A percentile compares a stretch with the other conserved stretches of the same genome.
These are phyloP conservation scores for Criorhina ranunculi DNA, from an alignment of 2,888 invertebrate genomes.

Conservation along the genomic window DNA sequence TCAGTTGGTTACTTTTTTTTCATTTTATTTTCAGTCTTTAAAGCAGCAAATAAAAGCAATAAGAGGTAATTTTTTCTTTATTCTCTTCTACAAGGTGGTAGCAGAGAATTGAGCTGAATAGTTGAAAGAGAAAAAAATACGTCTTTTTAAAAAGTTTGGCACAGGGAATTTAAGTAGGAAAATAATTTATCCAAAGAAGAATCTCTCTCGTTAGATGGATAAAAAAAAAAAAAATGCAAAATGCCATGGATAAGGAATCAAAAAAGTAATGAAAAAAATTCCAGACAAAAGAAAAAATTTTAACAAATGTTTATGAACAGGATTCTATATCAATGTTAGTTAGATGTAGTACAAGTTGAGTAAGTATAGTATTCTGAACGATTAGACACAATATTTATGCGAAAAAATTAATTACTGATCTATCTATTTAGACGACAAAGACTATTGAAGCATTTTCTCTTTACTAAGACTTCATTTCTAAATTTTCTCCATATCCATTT, in stretches of 20 bases:
- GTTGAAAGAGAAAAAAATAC: constrained; percentile 14
- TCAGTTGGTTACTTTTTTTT: constrained; percentile 16
- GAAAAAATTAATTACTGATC: constrained; percentile 63
- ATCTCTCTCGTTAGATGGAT: constrained; percentile 20
- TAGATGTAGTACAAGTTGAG: constrained; percentile 46
- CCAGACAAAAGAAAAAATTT: too few species aligned
- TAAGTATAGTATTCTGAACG: constrained; percentile 64
- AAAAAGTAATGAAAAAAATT: not conserved
- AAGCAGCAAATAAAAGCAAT: constrained; percentile 66
- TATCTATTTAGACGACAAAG: constrained; percentile 61
- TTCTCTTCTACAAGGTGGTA: constrained; percentile 15
- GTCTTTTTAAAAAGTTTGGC: constrained; percentile 52
- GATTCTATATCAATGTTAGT: constrained; percentile 28
- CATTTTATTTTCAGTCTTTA: constrained; percentile 63
- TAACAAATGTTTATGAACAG: not conserved
- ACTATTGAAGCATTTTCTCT: constrained; percentile 50
- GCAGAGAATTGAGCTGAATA: constrained; percentile 56
- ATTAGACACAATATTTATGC: constrained; percentile 71
- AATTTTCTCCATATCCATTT: constrained; percentile 15
- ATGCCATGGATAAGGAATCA: constrained; percentile 42
- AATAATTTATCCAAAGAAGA: constrained; percentile 14
- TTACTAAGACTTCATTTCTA: constrained; percentile 6
- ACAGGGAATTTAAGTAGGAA: constrained; percentile 49
- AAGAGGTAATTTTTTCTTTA: not conserved
- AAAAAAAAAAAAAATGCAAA: constrained; percentile 12